phyloP scores from a whole-genome alignment of 1,140 invertebrate species.

The Oryctes rhinoceros region DNA sequence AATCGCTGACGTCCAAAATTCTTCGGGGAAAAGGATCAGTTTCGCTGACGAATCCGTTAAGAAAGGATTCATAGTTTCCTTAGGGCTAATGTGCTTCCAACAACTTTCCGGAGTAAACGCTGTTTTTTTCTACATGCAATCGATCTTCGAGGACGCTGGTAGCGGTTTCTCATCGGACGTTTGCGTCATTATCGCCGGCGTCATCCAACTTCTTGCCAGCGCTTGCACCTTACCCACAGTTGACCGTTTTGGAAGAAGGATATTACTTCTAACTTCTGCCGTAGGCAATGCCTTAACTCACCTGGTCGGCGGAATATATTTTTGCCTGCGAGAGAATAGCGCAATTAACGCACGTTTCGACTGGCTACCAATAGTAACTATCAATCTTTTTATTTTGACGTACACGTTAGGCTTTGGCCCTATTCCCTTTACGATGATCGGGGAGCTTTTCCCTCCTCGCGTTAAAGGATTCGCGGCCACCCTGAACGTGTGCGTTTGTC shows the following conservation, averaged over 20 bases:
- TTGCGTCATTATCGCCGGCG: constrained; percentile 79
- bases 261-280: constrained; percentile 74
- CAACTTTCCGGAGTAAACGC: constrained; percentile 84
- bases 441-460: constrained; percentile 78
- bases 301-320: constrained; percentile 39
- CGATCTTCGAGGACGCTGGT: constrained; percentile 73
- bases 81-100: constrained; percentile 77
- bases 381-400: constrained; percentile 41
- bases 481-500: constrained; percentile 76
- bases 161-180: constrained; percentile 68
- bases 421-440: constrained; percentile 82
- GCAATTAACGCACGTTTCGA: constrained; percentile 26
- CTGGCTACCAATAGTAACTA: constrained; percentile 43
- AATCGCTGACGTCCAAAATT: constrained; percentile 62
- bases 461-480: constrained; percentile 77
- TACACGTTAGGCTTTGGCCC: constrained; percentile 72
- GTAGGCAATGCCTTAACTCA: constrained; percentile 64
- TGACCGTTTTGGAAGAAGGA: constrained; percentile 74
- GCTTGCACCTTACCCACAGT: constrained; percentile 73
- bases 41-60: constrained; percentile 60
- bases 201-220: constrained; percentile 72
- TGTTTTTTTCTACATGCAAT: constrained; percentile 83
- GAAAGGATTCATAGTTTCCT: constrained; percentile 68
- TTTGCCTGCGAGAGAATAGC: constrained; percentile 41
- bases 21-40: constrained; percentile 61